Evolutionary conservation across 1,140 invertebrate species (phyloP).

Genomic region (Aricia agestis): DNA sequence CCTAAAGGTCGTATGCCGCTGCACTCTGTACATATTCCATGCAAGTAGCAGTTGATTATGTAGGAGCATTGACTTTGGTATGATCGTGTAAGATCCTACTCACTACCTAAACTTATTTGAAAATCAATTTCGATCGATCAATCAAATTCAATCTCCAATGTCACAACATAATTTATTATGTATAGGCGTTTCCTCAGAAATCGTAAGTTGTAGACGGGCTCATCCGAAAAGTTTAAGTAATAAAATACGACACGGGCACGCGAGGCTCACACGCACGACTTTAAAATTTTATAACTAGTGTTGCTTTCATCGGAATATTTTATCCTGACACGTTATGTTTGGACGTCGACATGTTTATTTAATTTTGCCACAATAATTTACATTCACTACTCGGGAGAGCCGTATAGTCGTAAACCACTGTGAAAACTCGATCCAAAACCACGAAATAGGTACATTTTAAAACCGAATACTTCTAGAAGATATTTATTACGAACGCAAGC

Average conservation of each 20-base stretch:
- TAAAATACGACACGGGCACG: not conserved
- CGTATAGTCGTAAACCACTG: not conserved
- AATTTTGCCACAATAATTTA: not conserved
- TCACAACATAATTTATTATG: not conserved
- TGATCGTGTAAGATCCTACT: too few relatives aligned
- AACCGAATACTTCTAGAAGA: not conserved
- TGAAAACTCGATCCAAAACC: not conserved
- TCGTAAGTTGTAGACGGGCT: not conserved
- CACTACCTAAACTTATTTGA: too few relatives aligned
- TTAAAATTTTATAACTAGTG: not conserved
- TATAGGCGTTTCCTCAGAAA: not conserved
- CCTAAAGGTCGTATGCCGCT: too few relatives aligned
- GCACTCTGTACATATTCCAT: too few relatives aligned
- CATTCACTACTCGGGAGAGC: not conserved
- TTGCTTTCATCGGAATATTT: not conserved
- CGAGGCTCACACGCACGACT: not conserved
- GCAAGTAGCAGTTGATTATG: too few relatives aligned
- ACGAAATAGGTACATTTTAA: not conserved
- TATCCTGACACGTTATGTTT: not conserved
- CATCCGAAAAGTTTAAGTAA: not conserved
- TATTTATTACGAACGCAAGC: conserved; percentile 8
- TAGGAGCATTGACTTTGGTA: too few relatives aligned
- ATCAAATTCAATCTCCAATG: not conserved
- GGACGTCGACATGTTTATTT: not conserved
- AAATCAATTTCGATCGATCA: too few relatives aligned